Conservation (phyloP, 2,888 invertebrate genomes). For the Brachypalpus laphriformis region DNA sequence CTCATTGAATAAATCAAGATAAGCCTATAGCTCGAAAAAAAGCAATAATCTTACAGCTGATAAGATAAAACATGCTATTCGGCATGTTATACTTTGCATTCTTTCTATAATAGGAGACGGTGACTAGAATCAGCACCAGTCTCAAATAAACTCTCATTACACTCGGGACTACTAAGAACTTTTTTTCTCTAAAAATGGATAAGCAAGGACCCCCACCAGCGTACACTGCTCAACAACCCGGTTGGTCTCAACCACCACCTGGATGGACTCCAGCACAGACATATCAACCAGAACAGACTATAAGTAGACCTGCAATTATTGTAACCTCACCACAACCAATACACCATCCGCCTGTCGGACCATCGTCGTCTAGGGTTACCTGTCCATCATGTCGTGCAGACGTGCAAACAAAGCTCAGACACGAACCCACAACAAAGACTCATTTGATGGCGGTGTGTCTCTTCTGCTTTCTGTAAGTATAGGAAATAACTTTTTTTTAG, state of each 20-base stretch:
- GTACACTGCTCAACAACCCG: constrained; percentile 75
- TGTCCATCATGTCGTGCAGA: constrained; percentile 84
- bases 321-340: not conserved
- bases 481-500: not conserved
- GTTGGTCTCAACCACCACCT: constrained; percentile 65
- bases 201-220: constrained; percentile 77
- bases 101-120: not conserved
- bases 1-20: not conserved
- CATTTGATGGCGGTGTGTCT: constrained; percentile 80
- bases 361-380: constrained; percentile 79
- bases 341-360: constrained; percentile 77
- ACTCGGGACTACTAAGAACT: not conserved
- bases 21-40: not conserved
- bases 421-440: constrained; percentile 79
- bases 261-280: constrained; percentile 80
- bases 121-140: not conserved
- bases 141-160: not conserved
- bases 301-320: constrained; percentile 20
- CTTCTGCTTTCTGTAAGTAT: constrained; percentile 80
- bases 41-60: not conserved
- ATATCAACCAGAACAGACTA: constrained; percentile 78
- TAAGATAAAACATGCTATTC: constrained; percentile 20
- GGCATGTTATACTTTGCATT: not conserved
- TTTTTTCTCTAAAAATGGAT: constrained; percentile 29
- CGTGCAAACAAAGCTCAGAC: constrained; percentile 82